phyloP scores from a whole-genome alignment of 2,797 vertebrate genomes.

The Acanthopagrus latus region DNA sequence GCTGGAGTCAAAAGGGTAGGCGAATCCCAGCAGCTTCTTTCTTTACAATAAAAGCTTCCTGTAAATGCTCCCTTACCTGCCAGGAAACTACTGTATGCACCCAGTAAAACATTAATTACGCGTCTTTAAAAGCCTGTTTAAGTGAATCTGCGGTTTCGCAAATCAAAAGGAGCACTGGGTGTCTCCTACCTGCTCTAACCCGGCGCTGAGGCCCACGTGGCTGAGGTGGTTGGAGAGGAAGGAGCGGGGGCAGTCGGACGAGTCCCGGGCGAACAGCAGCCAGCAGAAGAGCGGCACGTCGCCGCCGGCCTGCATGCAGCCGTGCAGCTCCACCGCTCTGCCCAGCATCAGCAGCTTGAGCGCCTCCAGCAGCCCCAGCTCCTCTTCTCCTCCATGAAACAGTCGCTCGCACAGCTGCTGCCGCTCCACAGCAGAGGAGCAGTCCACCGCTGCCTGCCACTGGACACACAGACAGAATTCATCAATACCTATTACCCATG shows the following conservation, averaged over 20 bases:
- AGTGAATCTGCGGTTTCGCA: neutral
- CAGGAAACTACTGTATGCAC: neutral
- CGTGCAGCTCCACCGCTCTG: constrained; percentile 90
- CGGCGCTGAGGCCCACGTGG: constrained; percentile 93
- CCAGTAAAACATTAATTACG: neutral
- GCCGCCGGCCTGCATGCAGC: constrained; percentile 84
- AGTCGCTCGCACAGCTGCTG: constrained; percentile 89
- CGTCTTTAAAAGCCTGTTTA: neutral
- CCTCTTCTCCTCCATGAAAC: constrained; percentile 92
- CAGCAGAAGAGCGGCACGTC: constrained; percentile 96
- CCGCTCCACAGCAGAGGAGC: constrained; percentile 81
- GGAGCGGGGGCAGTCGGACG: constrained; percentile 90
- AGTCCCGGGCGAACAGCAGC: constrained; percentile 96
- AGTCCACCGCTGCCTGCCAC: constrained; percentile 89
- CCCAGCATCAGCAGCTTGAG: constrained; percentile 96
- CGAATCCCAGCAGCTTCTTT: neutral
- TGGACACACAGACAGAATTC: constrained; percentile 48
- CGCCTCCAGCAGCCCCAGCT: constrained; percentile 94
- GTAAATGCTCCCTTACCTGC: neutral
- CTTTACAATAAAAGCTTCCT: neutral
- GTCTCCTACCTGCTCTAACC: constrained; percentile 93
- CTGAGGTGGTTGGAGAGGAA: constrained; percentile 96
- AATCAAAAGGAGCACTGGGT: neutral
- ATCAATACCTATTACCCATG: neutral
- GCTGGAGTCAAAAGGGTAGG: neutral